Evolutionary conservation across 2,113 vertebrate species (phyloP), one percentile per base, ranked within the genome.

Genomic region (Catagonus wagneri): DNA sequence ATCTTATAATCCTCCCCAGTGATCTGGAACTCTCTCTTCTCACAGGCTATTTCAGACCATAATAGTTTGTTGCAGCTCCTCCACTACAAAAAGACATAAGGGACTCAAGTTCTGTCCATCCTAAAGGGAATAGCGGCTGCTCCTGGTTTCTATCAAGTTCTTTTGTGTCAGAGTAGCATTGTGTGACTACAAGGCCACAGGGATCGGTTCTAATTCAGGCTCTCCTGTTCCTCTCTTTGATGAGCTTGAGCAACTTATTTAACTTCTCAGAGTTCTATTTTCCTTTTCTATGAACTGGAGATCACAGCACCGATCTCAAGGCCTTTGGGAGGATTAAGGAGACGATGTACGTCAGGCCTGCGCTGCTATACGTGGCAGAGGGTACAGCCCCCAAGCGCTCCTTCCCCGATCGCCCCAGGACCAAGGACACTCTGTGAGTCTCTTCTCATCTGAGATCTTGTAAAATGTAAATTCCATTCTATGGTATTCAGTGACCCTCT

Each of bases 311-410:
- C 16, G 1, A 34, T 65, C 13, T 36, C 19, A 12, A 17, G 61
- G 25, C 58, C 7, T 1, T 8, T 22, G 22, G 50, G 69, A 54
- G n/a, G 20, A 29, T 52, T 36, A 68, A 72, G 7, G 13, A 74
- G 54, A 29, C 4, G 3, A 27, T 8, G 1, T 14, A 23, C 15
- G 20, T 29, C 9, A 25, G 32, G 10, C 16, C 2, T 9, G 1
- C n/a, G 22, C 20, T 0, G 2, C 15, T 54, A 27, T 34, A 23
- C 4, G 6, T 16, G 13, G 23, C 17, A 17, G 25, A 3, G 10
- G 5, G 0, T 17, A 0, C 22, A 12, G 20, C 29, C 52, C 11
- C 2, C 36, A 11, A 3, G 27, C n/a, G 11, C 4, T 25, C 44
- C 32, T 75, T 56, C 27, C 20, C 17, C 32, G 36, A 6, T 22